Conservation (phyloP, 30 jellyfish, hydroid and myxozoan species). For the Haliclystus octoradiatus region DNA sequence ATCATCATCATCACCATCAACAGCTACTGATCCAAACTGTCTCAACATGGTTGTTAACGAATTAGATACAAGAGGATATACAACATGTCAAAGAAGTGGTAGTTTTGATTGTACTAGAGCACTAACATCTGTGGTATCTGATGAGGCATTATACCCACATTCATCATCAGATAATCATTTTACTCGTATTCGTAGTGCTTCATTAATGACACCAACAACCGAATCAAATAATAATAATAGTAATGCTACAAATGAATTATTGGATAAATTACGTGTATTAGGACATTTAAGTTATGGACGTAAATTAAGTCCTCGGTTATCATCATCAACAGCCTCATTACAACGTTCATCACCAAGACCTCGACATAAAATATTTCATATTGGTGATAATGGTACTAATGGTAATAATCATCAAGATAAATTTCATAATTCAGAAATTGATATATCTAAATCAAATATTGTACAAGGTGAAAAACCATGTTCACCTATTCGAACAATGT, state of each 20-base stretch:
- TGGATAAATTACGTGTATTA: not conserved
- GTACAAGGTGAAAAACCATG: not conserved
- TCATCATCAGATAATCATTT: not conserved
- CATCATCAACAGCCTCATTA: not conserved
- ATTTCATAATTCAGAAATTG: not conserved
- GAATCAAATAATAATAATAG: no score
- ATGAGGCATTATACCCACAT: not conserved
- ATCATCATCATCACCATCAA: no score
- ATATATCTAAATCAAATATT: not conserved
- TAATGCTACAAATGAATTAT: not conserved
- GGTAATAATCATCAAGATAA: no score
- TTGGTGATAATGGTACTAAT: not conserved
- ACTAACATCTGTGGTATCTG: not conserved
- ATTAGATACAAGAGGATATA: not conserved
- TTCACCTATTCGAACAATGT: no score
- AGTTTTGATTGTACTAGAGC: not conserved
- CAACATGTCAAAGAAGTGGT: not conserved
- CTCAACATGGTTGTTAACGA: not conserved
- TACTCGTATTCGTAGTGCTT: not conserved
- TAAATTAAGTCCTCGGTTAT: not conserved
- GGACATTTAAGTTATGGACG: not conserved
- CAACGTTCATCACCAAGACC: not conserved
- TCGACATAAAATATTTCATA: not conserved
- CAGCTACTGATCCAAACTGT: not conserved
- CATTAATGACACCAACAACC: not conserved